Evolutionary conservation across 2,888 invertebrate genomes (phyloP).

Genomic region (Aplocera efformata): DNA sequence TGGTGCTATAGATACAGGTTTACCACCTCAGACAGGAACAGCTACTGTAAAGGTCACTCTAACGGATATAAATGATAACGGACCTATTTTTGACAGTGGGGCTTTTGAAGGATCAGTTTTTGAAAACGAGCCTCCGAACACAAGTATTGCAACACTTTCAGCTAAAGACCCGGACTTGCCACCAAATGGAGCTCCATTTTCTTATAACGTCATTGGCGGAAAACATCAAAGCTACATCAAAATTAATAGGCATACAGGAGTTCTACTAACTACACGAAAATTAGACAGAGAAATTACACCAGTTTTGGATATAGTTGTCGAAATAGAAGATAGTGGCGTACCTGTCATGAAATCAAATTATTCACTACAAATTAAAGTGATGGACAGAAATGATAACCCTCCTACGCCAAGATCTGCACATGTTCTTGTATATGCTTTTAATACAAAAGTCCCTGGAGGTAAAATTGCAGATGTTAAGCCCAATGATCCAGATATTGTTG

Average conservation of each 20-base stretch:
- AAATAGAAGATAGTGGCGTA: constrained; percentile 93
- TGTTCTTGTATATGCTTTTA: constrained; percentile 88
- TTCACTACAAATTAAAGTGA: constrained; percentile 85
- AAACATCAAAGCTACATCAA: constrained; percentile 87
- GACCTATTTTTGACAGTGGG: constrained; percentile 88
- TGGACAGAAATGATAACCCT: constrained; percentile 95
- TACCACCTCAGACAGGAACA: constrained; percentile 95
- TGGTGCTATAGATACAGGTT: constrained; percentile 93
- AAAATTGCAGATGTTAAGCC: constrained; percentile 95
- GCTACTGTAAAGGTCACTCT: constrained; percentile 89
- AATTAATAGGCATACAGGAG: constrained; percentile 89
- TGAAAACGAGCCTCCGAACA: constrained; percentile 93
- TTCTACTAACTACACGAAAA: constrained; percentile 87
- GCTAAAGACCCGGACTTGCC: constrained; percentile 94
- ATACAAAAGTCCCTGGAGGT: constrained; percentile 87
- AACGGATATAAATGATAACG: constrained; percentile 95
- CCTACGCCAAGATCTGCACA: constrained; percentile 91
- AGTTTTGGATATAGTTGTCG: constrained; percentile 86
- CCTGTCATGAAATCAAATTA: constrained; percentile 92
- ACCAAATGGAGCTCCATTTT: constrained; percentile 94
- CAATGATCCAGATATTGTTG: constrained; percentile 93
- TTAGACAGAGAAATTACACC: constrained; percentile 92
- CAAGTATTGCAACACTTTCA: constrained; percentile 90
- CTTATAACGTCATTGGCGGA: constrained; percentile 89
- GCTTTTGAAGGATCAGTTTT: constrained; percentile 88